phyloP scores from a whole-genome alignment of 2,797 vertebrate genomes.

The Sebastes dallii region DNA sequence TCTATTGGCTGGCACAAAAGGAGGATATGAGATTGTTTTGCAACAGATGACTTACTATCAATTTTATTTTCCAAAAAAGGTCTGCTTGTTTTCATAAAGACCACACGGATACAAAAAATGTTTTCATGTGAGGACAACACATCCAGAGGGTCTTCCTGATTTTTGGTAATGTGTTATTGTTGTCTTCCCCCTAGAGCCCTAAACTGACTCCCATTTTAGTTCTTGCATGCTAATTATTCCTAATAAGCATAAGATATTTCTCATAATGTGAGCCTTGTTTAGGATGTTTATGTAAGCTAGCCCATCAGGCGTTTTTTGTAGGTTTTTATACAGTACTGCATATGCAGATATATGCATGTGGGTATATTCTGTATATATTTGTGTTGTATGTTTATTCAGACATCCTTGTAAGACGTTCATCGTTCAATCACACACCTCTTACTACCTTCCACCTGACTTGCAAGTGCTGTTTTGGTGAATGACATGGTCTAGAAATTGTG shows the following conservation, averaged over 20 bases:
- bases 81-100: background rate
- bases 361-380: background rate
- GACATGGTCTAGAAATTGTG: too few species aligned
- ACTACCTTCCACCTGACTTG: background rate
- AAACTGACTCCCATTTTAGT: too few species aligned
- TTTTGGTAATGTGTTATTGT: too few species aligned
- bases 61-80: background rate
- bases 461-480: background rate
- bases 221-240: too few species aligned
- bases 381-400: background rate
- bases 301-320: too few species aligned
- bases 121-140: background rate
- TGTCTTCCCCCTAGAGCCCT: too few species aligned
- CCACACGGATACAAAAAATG: background rate
- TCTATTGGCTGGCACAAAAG: background rate
- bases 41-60: background rate
- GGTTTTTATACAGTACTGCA: background rate
- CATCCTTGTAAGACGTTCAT: background rate
- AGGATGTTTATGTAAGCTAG: too few species aligned
- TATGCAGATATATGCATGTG: background rate
- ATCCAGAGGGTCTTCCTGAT: too few species aligned
- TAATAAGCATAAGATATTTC: too few species aligned
- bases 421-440: background rate
- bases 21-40: background rate
- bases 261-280: too few species aligned